A percentile compares a stretch with the other conserved stretches of the same genome.
Evolutionary conservation across 2,113 vertebrate genomes (phyloP).

Genomic region (Hirundichthys speculiger): DNA sequence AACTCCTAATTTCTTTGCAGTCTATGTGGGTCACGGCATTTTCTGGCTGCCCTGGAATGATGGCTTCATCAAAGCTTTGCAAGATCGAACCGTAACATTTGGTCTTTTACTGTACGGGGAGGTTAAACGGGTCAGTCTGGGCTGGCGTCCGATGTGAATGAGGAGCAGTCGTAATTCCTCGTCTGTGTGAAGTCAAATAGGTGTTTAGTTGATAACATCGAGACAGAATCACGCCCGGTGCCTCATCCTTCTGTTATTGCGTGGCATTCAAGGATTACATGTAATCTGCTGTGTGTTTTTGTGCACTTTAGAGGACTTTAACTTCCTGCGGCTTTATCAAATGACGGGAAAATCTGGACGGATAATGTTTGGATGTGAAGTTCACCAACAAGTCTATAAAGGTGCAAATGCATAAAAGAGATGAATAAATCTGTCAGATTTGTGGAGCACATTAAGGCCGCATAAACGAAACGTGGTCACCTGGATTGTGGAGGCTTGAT

Average conservation of each 20-base stretch:
- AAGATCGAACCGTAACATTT: background rate
- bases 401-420: background rate
- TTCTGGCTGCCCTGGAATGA: conserved; percentile 1
- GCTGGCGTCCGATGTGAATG: conserved; percentile 20
- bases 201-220: background rate
- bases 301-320: conserved; percentile 7
- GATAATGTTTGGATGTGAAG: conserved; percentile 7
- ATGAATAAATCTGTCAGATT: background rate
- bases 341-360: conserved; percentile 7
- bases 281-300: conserved; percentile 14
- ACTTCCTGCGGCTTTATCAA: conserved; percentile 6
- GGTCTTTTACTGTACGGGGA: conserved; percentile 9
- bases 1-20: conserved; percentile 31
- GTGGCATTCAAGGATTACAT: conserved; percentile 9
- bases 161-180: background rate
- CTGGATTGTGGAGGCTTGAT: conserved; percentile 4
- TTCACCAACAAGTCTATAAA: conserved; percentile 1
- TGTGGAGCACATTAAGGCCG: background rate
- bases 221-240: background rate
- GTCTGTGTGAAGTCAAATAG: background rate
- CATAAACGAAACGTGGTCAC: background rate
- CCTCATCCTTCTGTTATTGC: background rate
- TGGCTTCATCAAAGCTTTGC: conserved; percentile 11
- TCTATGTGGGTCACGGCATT: conserved; percentile 26
- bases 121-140: conserved; percentile 2